These are phyloP conservation scores for Caenorhabditis zanzibari DNA, from an alignment of 2,888 invertebrate species.

Conservation along the genomic window DNA sequence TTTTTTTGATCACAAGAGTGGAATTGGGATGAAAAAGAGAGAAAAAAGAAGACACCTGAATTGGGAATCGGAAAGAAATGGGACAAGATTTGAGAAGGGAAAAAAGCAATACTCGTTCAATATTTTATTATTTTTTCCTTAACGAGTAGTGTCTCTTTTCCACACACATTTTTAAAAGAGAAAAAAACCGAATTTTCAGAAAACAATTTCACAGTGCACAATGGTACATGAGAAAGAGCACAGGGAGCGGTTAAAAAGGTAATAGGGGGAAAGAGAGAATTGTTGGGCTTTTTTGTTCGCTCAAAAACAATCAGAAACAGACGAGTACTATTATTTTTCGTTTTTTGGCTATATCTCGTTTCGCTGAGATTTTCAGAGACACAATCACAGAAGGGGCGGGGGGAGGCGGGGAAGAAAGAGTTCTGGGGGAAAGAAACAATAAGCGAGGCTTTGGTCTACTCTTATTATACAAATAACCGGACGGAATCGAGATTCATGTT, in stretches of 20 bases:
- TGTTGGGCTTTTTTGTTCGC: too few relatives aligned
- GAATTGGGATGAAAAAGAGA: conserved; percentile 11
- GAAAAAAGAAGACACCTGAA: background rate
- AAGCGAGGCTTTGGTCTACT: conserved; percentile 35
- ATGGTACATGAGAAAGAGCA: too few relatives aligned
- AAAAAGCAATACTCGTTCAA: background rate
- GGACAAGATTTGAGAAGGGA: conserved; percentile 15
- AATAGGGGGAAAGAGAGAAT: background rate
- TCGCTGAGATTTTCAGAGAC: background rate
- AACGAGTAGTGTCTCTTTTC: conserved; percentile 10
- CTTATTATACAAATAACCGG: conserved; percentile 58
- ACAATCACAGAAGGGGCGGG: background rate
- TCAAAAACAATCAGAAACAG: background rate
- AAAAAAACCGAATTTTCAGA: conserved; percentile 6
- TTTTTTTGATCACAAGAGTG: conserved; percentile 30
- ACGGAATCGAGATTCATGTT: conserved; percentile 47
- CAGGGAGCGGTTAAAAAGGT: background rate
- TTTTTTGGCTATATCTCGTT: background rate
- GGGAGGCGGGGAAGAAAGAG: background rate
- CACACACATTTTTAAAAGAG: too few relatives aligned
- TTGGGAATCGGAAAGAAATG: background rate
- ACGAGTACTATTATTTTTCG: conserved; percentile 46
- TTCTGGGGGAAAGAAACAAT: background rate
- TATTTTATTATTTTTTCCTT: background rate
- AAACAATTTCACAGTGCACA: background rate